Conservation (phyloP, 2,888 invertebrate species). For the Vannuccia rotundouncinata region DNA sequence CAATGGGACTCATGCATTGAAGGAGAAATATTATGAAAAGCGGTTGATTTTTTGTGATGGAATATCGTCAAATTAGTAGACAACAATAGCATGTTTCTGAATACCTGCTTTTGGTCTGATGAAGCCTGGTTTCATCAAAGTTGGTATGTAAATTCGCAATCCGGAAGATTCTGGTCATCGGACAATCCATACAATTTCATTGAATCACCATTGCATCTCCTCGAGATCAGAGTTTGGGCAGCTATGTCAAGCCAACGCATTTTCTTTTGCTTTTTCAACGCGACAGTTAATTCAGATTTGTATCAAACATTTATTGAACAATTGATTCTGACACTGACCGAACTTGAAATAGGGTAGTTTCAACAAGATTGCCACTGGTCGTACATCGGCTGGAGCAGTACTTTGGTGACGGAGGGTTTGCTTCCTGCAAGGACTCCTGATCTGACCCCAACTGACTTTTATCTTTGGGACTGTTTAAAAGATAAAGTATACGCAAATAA, state of each 20-base stretch:
- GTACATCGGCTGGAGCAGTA: not conserved
- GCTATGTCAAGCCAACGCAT: not conserved
- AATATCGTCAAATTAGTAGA: not conserved
- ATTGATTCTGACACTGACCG: not conserved
- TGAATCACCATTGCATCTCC: not conserved
- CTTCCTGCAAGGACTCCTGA: not conserved
- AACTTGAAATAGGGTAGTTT: not conserved
- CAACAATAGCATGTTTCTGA: not conserved
- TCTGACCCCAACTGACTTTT: not conserved
- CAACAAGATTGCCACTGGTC: not conserved
- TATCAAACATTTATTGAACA: not conserved
- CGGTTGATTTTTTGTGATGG: not conserved
- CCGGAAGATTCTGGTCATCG: not conserved
- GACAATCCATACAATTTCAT: not conserved
- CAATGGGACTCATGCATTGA: not conserved
- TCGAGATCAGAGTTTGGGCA: not conserved
- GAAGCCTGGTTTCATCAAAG: not conserved
- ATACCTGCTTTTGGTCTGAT: not conserved
- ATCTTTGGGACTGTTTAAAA: not conserved
- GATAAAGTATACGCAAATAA: not conserved
- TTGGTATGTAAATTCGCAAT: not conserved
- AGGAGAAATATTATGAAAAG: not conserved
- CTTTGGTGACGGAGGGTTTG: not conserved
- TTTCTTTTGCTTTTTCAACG: not conserved
- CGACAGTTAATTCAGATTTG: not conserved